Evolutionary conservation across 2,888 invertebrate species (phyloP).

Genomic region (Nudaria mundana): DNA sequence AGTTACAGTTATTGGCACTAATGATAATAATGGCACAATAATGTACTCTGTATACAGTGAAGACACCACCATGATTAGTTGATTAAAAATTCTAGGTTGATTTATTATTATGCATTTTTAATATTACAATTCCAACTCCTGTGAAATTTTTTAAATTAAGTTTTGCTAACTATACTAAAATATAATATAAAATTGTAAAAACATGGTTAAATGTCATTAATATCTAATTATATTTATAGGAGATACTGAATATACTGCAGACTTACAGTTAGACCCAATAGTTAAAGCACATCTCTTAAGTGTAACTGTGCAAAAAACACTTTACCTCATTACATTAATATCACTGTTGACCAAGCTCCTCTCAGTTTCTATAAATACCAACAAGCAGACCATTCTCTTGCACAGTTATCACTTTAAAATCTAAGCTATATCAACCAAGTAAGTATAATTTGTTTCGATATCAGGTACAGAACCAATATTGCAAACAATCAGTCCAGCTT

Average conservation of each 20-base stretch:
- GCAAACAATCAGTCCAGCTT: slow-evolving; percentile 28
- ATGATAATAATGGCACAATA: slow-evolving; percentile 76
- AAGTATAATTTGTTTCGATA: slow-evolving; percentile 30
- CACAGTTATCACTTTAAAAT: slow-evolving; percentile 67
- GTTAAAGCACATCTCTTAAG: slow-evolving; percentile 60
- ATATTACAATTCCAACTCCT: slow-evolving; percentile 54
- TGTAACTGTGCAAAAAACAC: slow-evolving; percentile 70
- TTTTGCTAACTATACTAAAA: slow-evolving; percentile 72
- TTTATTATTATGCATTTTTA: slow-evolving; percentile 47
- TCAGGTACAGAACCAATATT: slow-evolving; percentile 37
- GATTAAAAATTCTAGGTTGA: slow-evolving; percentile 29
- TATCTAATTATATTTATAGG: slow-evolving; percentile 68
- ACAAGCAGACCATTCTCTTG: slow-evolving; percentile 57
- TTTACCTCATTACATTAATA: slow-evolving; percentile 59
- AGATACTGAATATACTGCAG: slow-evolving; percentile 70
- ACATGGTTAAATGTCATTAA: slow-evolving; percentile 61
- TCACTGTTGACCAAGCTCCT: slow-evolving; percentile 69
- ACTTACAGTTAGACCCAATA: slow-evolving; percentile 56
- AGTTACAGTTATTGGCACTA: slow-evolving; percentile 82
- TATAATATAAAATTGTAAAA: slow-evolving; percentile 73
- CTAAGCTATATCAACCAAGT: slow-evolving; percentile 42
- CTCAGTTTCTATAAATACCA: slow-evolving; percentile 47
- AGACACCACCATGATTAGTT: slow-evolving; percentile 42
- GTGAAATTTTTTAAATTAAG: slow-evolving; percentile 56
- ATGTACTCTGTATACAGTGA: slow-evolving; percentile 63